Evolutionary conservation across 2,888 invertebrate genomes (phyloP), one percentile per base, ranked within the genome.

Genomic region (Taenaris catops): DNA sequence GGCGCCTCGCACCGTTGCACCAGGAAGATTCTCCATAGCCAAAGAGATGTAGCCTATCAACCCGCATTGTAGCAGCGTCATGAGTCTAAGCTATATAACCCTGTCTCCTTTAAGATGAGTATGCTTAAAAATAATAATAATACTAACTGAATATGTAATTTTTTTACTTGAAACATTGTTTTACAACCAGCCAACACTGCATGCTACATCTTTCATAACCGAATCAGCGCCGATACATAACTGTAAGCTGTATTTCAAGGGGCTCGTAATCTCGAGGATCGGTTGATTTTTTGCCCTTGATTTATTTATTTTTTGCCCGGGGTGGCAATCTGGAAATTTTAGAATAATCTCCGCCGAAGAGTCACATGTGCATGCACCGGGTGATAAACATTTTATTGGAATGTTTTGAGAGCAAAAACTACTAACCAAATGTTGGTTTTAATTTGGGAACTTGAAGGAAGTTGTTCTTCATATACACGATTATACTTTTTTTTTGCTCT

Each of bases 301-400:
- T 83, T 83, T 83, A 84, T 86, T 81, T 83, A 73, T 80, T 84
- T 86, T 84, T 84, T 83, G 78, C 74, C 58, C 65, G 80, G 81
- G 78, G 78, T 78, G 83, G 86, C 86, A 86, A 84, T 84, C 81
- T 86, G 86, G 83, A 78, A 67, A 76, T 80, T 83, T 81, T 72
- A 67, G 78, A 76, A 79, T 80, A 76, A 84, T 83, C 81, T 78
- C 62, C 56, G 58, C 57, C 70, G 68, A 69, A 74, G 79, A 73
- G 54, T 62, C 83, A 84, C 84, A 84, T 84, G 84, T 83, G 83
- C 62, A 41, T 41, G 48, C 58, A 53, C 42, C 55, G 60, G 60
- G 61, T 48, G 84, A 86, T 86, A 84, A 86, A 86, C 83, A 86
- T 84, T 86, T 86, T 84, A 86, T 86, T 76, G 79, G 83, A 83